phyloP scores from a whole-genome alignment of 2,797 vertebrate species.

The Acrossocheilus wenchowensis region DNA sequence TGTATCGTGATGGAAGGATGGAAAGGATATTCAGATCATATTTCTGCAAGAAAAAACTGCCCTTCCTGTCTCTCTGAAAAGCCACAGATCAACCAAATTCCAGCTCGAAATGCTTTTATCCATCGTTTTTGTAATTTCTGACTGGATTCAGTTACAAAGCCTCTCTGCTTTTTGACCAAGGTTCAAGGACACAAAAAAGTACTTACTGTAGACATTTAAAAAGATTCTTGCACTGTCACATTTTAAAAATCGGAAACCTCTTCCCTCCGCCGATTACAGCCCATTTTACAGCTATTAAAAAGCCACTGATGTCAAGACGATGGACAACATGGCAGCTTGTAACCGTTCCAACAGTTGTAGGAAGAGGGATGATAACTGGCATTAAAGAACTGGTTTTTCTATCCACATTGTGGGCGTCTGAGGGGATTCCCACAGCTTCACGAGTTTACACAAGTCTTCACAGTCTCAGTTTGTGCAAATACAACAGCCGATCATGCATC shows the following conservation, averaged over 20 bases:
- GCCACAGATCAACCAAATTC: constrained; percentile 73
- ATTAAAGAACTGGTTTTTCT: constrained; percentile 29
- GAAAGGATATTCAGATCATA: constrained; percentile 77
- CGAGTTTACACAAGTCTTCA: constrained; percentile 16
- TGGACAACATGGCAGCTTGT: not conserved
- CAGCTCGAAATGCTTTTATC: constrained; percentile 70
- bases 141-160: constrained; percentile 73
- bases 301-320: constrained; percentile 71
- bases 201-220: constrained; percentile 17
- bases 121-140: constrained; percentile 58
- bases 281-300: constrained; percentile 76
- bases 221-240: constrained; percentile 44
- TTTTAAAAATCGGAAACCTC: constrained; percentile 65
- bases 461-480: constrained; percentile 9
- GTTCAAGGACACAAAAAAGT: constrained; percentile 62
- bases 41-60: constrained; percentile 68
- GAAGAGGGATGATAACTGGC: not conserved
- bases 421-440: constrained; percentile 14
- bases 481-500: constrained; percentile 20
- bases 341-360: not conserved
- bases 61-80: constrained; percentile 69
- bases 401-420: constrained; percentile 1
- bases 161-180: constrained; percentile 62
- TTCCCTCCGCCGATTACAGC: constrained; percentile 71
- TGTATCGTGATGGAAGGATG: constrained; percentile 63